These are phyloP conservation scores for Eospalax fontanierii DNA, from an alignment of 2,797 vertebrate species.

Conservation along the genomic window DNA sequence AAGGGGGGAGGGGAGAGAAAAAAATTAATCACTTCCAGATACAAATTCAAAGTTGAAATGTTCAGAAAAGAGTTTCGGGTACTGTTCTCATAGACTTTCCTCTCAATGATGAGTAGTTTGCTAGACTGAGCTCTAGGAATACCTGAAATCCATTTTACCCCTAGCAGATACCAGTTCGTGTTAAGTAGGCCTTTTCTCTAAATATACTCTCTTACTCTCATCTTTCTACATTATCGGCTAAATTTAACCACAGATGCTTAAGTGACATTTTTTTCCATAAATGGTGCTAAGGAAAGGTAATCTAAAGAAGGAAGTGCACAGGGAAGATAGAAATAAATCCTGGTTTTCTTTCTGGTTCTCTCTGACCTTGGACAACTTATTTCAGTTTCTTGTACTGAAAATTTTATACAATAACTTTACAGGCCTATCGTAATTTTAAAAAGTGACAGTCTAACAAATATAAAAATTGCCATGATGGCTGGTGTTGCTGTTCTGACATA, in stretches of 20 bases:
- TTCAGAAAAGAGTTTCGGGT: conserved; percentile 35
- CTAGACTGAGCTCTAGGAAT: conserved; percentile 75
- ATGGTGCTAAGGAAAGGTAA: conserved; percentile 71
- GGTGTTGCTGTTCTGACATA: too few species aligned
- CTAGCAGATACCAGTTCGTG: conserved; percentile 68
- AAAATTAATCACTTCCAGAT: conserved; percentile 37
- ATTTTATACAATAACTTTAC: conserved; percentile 12
- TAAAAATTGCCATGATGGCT: not conserved
- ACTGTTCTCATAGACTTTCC: conserved; percentile 19
- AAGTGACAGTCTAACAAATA: conserved; percentile 44
- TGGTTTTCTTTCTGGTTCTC: conserved; percentile 71
- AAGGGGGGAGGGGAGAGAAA: not conserved
- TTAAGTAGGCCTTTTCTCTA: conserved; percentile 67
- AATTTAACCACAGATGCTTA: conserved; percentile 76
- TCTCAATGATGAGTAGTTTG: conserved; percentile 47
- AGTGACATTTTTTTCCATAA: conserved; percentile 78
- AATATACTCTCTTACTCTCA: conserved; percentile 75
- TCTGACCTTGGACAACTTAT: conserved; percentile 3
- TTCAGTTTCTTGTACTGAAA: conserved; percentile 52
- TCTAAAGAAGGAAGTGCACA: conserved; percentile 48
- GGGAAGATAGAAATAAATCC: conserved; percentile 62
- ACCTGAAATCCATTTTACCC: conserved; percentile 25
- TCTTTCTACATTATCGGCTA: conserved; percentile 77
- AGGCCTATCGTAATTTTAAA: not conserved
- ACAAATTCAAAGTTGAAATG: conserved; percentile 56